Evolutionary conservation across 2,797 vertebrate genomes (phyloP).

Genomic region (Choloepus didactylus): DNA sequence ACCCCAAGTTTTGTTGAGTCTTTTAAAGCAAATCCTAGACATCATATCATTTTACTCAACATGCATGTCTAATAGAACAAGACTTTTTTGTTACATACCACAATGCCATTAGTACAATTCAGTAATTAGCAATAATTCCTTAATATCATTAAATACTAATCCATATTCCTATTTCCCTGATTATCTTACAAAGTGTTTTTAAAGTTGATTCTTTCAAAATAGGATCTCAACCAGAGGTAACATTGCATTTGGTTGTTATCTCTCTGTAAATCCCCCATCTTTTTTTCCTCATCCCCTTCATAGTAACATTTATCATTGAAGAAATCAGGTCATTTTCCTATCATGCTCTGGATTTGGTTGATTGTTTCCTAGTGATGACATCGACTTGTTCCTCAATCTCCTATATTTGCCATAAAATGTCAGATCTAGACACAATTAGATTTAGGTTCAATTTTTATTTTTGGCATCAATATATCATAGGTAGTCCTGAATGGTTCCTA

Average conservation of each 20-base stretch:
- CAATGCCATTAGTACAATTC: slow-evolving; percentile 35
- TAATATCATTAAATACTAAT: slow-evolving; percentile 42
- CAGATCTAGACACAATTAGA: slow-evolving; percentile 23
- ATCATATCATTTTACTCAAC: slow-evolving; percentile 43
- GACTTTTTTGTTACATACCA: neutral
- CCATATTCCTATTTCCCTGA: slow-evolving; percentile 34
- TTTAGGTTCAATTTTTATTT: slow-evolving; percentile 34
- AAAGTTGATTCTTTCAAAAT: slow-evolving; percentile 52
- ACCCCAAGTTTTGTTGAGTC: slow-evolving; percentile 26
- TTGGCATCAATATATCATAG: slow-evolving; percentile 10
- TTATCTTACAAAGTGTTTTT: slow-evolving; percentile 42
- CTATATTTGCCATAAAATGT: slow-evolving; percentile 1
- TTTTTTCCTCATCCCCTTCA: slow-evolving; percentile 7
- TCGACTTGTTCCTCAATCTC: neutral
- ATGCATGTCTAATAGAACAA: slow-evolving; percentile 26
- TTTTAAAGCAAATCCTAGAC: slow-evolving; percentile 27
- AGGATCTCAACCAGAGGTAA: slow-evolving; percentile 23
- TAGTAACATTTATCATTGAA: slow-evolving; percentile 39
- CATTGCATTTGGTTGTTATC: slow-evolving; percentile 20
- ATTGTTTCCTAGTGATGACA: slow-evolving; percentile 42
- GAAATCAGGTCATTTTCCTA: neutral
- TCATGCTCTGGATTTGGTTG: slow-evolving; percentile 37
- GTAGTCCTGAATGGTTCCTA: neutral
- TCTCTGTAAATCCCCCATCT: neutral
- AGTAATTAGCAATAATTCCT: slow-evolving; percentile 22